A percentile compares a stretch with the other conserved stretches of the same genome.
These are phyloP conservation scores for Agrotis segetum DNA, from an alignment of 2,888 invertebrate species.

Conservation along the genomic window DNA sequence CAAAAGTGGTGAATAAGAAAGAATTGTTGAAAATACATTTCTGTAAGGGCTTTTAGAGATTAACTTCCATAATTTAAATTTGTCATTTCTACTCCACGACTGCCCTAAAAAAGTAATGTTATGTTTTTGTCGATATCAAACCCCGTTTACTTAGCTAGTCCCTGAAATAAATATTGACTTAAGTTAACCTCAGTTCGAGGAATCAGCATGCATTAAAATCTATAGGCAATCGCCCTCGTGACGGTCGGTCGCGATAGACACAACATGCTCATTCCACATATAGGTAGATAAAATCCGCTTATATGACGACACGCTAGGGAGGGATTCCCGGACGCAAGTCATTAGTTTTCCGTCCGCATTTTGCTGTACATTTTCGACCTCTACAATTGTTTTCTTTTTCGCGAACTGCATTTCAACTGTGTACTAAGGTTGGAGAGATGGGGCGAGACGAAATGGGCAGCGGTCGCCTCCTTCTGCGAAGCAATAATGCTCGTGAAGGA, in stretches of 20 bases:
- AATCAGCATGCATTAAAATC: background rate
- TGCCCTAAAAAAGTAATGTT: no score
- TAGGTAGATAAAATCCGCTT: constrained; percentile 98
- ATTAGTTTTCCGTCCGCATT: constrained; percentile 55
- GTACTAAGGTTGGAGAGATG: background rate
- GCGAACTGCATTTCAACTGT: background rate
- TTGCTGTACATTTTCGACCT: constrained; percentile 14
- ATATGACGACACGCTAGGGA: constrained; percentile 98
- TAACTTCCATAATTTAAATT: no score
- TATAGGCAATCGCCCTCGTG: constrained; percentile 85
- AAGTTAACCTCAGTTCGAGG: background rate
- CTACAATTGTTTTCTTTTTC: background rate
- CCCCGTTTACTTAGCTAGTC: background rate
- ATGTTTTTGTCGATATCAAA: background rate
- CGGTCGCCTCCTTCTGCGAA: no score
- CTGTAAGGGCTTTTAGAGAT: no score
- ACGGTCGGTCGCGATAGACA: constrained; percentile 89
- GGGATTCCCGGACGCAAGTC: constrained; percentile 94
- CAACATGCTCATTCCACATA: constrained; percentile 97
- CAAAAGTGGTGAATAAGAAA: no score
- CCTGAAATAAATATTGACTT: background rate
- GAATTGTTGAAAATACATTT: no score
- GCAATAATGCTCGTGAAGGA: no score
- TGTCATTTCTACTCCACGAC: no score
- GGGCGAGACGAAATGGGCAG: no score